These are phyloP conservation scores for Hyla sarda DNA, from an alignment of 2,113 vertebrate genomes.

Conservation along the genomic window DNA sequence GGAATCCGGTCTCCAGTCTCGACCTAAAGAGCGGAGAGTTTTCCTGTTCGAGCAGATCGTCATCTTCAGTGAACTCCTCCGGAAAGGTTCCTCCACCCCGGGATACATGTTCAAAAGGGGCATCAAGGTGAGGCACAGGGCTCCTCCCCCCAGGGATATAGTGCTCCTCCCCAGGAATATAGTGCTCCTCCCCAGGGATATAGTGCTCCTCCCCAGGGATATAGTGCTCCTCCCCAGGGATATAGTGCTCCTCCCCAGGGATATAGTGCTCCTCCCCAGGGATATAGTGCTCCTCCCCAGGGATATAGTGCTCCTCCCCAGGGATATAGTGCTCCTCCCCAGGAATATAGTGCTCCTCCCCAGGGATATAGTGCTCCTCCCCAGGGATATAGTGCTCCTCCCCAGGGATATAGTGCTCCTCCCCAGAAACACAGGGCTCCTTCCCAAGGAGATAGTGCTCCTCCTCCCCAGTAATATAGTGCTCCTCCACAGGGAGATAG, in stretches of 20 bases:
- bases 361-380: neutral
- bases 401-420: neutral
- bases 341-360: neutral
- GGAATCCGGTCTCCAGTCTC: conserved; percentile 88
- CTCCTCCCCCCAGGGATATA: neutral
- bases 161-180: too few relatives aligned
- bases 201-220: too few relatives aligned
- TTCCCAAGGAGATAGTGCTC: too few relatives aligned
- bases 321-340: neutral
- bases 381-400: neutral
- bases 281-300: too few relatives aligned
- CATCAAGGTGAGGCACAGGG: conserved; percentile 86
- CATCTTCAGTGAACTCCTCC: conserved; percentile 96
- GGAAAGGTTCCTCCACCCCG: conserved; percentile 93
- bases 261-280: neutral
- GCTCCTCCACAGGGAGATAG: too few relatives aligned
- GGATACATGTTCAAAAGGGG: conserved; percentile 96
- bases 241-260: neutral
- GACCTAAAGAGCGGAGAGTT: conserved; percentile 93
- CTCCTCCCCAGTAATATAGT: too few relatives aligned
- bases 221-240: neutral
- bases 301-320: too few relatives aligned
- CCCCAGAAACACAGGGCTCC: neutral
- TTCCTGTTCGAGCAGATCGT: conserved; percentile 99
- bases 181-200: neutral